Evolutionary conservation across 2,888 invertebrate genomes (phyloP), one percentile per base, ranked within the genome.

Genomic region (Diarsia rubi): DNA sequence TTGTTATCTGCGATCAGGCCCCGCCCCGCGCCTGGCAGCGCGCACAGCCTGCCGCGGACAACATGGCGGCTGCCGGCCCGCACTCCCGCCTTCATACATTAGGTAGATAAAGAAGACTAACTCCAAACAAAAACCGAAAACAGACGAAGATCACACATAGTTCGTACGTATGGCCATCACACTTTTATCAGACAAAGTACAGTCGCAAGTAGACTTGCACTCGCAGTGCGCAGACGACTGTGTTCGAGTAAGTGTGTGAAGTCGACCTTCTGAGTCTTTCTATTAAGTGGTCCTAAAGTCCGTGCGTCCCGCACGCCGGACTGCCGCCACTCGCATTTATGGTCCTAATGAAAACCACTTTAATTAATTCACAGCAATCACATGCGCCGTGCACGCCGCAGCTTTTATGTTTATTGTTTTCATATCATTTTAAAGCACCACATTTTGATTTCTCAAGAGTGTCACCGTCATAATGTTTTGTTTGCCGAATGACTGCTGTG

Each of bases 351-450:
- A 96, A 96, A 95, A 93, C 93, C 95, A 95, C 95, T 95, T 93
- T 96, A 96, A 96, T 96, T 96, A 96, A 96, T 96, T 95, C 96
- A 94, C 95, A 94, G 94, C 95, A 95, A 96, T 96, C 96, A 94
- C 95, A 93, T 92, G 92, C 92, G 92, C 90, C 90, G 90, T 90
- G 91, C 92, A 92, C 54, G 74, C 68, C 90, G 90, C 91, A 90
- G 94, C 94, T 95, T 96, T 96, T 95, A 96, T 93, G 94, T 95
- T 96, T 95, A 96, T 96, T 95, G 94, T 95, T 95, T 95, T 92
- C 93, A 95, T 95, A 95, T 94, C 93, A 95, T 94, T 95, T 94
- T 94, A 94, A 95, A 95, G 92, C 94, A 92, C 90, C 91, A 91
- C 92, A 93, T 94, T 95, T 93, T 95, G 95, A 96, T 96, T 96